Conservation (phyloP, 2,113 vertebrate species). For the Ctenomys sociabilis region DNA sequence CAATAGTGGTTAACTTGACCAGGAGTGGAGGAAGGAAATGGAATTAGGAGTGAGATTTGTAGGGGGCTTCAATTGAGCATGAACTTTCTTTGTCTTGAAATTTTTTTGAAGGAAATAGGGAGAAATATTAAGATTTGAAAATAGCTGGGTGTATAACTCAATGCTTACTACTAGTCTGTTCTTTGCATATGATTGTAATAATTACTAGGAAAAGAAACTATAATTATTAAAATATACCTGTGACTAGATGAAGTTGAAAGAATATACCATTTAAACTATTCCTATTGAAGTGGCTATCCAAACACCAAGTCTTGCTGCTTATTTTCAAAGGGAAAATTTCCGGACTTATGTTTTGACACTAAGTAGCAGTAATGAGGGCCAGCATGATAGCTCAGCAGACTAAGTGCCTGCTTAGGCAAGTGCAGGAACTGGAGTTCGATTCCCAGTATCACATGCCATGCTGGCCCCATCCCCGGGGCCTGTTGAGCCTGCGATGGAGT, state of each 20-base stretch:
- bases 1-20: background rate
- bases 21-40: background rate
- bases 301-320: background rate
- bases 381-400: too few species aligned
- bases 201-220: constrained; percentile 38
- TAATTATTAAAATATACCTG: constrained; percentile 15
- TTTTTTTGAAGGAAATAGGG: constrained; percentile 20
- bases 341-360: background rate
- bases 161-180: background rate
- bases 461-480: too few species aligned
- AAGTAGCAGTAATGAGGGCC: background rate
- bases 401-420: too few species aligned
- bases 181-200: background rate
- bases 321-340: background rate
- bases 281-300: background rate
- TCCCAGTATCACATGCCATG: too few species aligned
- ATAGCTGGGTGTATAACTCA: background rate
- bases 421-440: too few species aligned
- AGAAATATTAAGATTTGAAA: constrained; percentile 41
- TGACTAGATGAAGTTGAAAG: background rate
- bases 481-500: too few species aligned
- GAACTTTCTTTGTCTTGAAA: background rate
- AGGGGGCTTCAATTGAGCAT: background rate
- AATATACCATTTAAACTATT: constrained; percentile 1
- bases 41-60: background rate